Evolutionary conservation across 2,888 invertebrate species (phyloP), one percentile per base, ranked within the genome.

Genomic region (Leptinotarsa tumamoca): DNA sequence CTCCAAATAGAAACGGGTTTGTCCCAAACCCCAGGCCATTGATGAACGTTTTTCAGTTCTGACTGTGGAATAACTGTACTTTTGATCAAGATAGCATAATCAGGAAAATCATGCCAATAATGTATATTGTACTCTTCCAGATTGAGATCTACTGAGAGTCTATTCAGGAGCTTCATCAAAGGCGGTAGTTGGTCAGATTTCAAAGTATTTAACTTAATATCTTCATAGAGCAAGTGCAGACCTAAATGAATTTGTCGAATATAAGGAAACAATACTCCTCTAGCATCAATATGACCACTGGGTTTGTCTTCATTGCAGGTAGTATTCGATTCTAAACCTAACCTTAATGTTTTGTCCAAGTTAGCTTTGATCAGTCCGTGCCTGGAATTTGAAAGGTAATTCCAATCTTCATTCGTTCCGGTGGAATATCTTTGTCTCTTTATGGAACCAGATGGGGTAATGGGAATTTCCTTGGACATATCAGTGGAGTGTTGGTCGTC

Each of bases 201-300:
- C 0, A 95, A 89, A 0, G 92, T 91, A 83, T 96, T 95, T 73
- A 98, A 87, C 86, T 98, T 98, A 4, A 96, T 90, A 85, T 98
- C 97, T 90, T 98, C 98, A 84, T 98, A 98, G 0, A 97, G 90
- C 50, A 98, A 89, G 89, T 98, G 98, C 52, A 98, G 90, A 0
- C 95, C 91, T 85, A 93, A 96, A 74, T 97, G 90, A 50, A 97
- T 90, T 71, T 94, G 90, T 7, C 95, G 91, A 15, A 95, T 91
- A 82, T 94, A 92, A 0, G 93, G 91, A 83, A 95, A 96, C 3
- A 97, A 88, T 1, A 93, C 86, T 0, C 95, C 92, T 77, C 91
- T 92, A 0, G 90, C 87, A 82, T 94, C 67, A 51, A 77, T 68
- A 61, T 66, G 68, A 52, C 54, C 77, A 49, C 17, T 33, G 49